phyloP scores from a whole-genome alignment of 2,113 vertebrate genomes.

The Leptosomus discolor region DNA sequence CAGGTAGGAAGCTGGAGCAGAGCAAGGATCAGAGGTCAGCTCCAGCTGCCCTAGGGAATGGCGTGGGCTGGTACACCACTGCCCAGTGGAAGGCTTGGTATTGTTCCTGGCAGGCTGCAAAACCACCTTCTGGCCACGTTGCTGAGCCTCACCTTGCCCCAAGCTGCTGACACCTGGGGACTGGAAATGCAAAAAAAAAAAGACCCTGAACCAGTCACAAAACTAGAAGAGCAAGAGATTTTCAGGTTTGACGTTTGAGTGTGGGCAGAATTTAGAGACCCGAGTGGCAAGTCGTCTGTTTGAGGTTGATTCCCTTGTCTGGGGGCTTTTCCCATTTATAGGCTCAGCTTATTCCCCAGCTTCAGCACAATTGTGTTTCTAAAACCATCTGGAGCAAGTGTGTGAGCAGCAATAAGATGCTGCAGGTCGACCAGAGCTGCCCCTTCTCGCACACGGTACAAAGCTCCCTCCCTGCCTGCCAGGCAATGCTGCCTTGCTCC shows the following conservation, averaged over 20 bases:
- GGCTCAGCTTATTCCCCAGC: not conserved
- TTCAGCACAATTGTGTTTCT: not conserved
- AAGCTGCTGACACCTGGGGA: not conserved
- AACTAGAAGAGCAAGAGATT: not conserved
- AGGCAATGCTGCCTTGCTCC: not conserved
- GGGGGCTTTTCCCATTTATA: not conserved
- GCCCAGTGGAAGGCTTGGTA: accelerated
- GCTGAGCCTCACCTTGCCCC: accelerated
- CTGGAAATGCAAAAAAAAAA: not conserved
- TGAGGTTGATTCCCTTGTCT: not conserved
- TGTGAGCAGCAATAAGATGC: not conserved
- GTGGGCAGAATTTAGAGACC: not conserved
- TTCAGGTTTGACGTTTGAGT: not conserved
- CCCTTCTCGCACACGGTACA: not conserved
- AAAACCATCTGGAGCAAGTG: not conserved
- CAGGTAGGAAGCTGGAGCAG: not conserved
- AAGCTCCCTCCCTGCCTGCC: not conserved
- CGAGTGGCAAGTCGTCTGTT: not conserved
- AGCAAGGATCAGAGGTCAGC: not conserved
- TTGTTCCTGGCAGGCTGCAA: not conserved
- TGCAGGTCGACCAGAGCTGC: not conserved
- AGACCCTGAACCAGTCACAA: accelerated
- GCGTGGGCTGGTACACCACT: accelerated
- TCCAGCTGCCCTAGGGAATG: not conserved
- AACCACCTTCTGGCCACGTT: accelerated